Evolutionary conservation across 2,113 vertebrate species (phyloP).

Genomic region (Mastomys natalensis): DNA sequence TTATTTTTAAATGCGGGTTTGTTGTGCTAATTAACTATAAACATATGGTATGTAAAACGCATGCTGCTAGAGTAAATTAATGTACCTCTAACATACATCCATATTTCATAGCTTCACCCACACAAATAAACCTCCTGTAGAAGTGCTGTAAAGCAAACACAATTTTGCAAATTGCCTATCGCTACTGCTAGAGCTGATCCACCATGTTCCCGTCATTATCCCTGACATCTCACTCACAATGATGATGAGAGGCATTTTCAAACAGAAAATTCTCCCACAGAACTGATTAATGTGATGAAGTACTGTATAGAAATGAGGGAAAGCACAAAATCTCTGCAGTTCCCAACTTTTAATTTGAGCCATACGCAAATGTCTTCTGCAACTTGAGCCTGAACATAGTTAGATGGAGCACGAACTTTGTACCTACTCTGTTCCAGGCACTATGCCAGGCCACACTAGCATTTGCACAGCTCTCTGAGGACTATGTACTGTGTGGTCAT

Average conservation of each 20-base stretch:
- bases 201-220: slow-evolving; percentile 75
- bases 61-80: slow-evolving; percentile 80
- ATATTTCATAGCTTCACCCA: slow-evolving; percentile 81
- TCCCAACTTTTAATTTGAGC: slow-evolving; percentile 81
- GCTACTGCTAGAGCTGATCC: slow-evolving; percentile 65
- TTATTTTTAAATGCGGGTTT: slow-evolving; percentile 84
- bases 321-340: slow-evolving; percentile 76
- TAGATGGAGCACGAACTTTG: background rate
- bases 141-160: slow-evolving; percentile 77
- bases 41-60: slow-evolving; percentile 83
- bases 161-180: slow-evolving; percentile 81
- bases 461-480: background rate
- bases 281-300: slow-evolving; percentile 85
- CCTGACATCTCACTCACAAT: slow-evolving; percentile 76
- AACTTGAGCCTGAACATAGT: slow-evolving; percentile 3
- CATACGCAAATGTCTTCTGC: slow-evolving; percentile 68
- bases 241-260: slow-evolving; percentile 81
- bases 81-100: slow-evolving; percentile 75
- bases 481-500: background rate
- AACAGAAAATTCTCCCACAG: slow-evolving; percentile 72
- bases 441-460: background rate
- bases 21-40: slow-evolving; percentile 85
- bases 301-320: slow-evolving; percentile 83
- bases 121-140: slow-evolving; percentile 61
- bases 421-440: slow-evolving; percentile 49